Conservation (phyloP, 2,797 vertebrate species). For the Clarias fuscus region DNA sequence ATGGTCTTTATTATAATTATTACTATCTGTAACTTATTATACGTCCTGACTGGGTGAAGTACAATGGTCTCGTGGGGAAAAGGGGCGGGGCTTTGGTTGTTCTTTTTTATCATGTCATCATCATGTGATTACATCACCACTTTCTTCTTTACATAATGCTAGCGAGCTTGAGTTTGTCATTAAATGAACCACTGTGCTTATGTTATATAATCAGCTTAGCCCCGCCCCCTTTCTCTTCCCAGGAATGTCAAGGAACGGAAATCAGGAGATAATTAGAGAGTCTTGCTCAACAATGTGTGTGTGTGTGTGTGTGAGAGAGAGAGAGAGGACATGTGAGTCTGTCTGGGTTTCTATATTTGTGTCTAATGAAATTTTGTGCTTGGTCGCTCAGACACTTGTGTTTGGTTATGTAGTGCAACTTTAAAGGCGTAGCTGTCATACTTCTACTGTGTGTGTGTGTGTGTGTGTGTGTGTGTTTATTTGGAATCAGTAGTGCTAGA, state of each 20-base stretch:
- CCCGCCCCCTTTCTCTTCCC: not conserved
- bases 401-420: constrained; percentile 27
- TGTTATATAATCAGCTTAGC: not conserved
- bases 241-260: not conserved
- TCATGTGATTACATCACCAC: not conserved
- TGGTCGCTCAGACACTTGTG: constrained; percentile 5
- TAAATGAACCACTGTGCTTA: not conserved
- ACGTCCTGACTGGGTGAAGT: not conserved
- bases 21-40: not conserved
- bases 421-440: constrained; percentile 30
- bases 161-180: not conserved
- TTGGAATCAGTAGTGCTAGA: constrained; percentile 4
- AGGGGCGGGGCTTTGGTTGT: not conserved
- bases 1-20: not conserved
- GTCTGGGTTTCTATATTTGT: not conserved
- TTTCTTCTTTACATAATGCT: not conserved
- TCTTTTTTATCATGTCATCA: not conserved
- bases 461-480: constrained; percentile 30
- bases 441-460: constrained; percentile 20
- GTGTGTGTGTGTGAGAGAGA: constrained; percentile 32
- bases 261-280: not conserved
- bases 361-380: constrained; percentile 32
- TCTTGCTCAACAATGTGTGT: constrained; percentile 16
- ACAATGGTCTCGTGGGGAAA: not conserved
- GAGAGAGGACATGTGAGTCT: not conserved